Conservation (phyloP, 2,797 vertebrate genomes). For the Anisognathus igniventris region DNA sequence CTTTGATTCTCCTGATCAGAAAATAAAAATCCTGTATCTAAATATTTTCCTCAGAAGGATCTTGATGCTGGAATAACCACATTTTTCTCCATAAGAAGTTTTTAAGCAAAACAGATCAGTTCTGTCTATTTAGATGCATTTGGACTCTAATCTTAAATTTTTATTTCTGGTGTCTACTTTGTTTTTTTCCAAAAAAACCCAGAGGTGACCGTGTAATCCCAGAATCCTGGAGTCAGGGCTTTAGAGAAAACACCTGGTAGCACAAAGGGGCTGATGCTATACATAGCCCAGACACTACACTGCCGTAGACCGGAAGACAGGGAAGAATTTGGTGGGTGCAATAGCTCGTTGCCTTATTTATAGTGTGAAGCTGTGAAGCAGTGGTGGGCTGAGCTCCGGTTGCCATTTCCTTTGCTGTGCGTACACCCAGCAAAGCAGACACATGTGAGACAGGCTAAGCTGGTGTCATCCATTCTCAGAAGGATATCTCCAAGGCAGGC, state of each 20-base stretch:
- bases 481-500: neutral
- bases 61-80: neutral
- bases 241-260: neutral
- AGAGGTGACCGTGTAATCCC: neutral
- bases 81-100: neutral
- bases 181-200: neutral
- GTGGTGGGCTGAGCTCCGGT: neutral
- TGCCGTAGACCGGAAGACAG: neutral
- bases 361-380: neutral
- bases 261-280: neutral
- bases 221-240: neutral
- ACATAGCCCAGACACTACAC: neutral
- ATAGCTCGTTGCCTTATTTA: neutral
- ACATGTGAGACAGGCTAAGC: neutral
- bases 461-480: neutral
- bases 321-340: neutral
- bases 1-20: neutral
- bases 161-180: neutral
- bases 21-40: neutral
- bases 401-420: neutral
- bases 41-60: neutral
- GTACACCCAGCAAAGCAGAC: neutral
- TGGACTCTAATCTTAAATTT: neutral
- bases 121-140: neutral
- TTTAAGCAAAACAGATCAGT: neutral